Evolutionary conservation across 2,888 invertebrate genomes (phyloP), one percentile per base, ranked within the genome.

Genomic region (Desoria tigrina): DNA sequence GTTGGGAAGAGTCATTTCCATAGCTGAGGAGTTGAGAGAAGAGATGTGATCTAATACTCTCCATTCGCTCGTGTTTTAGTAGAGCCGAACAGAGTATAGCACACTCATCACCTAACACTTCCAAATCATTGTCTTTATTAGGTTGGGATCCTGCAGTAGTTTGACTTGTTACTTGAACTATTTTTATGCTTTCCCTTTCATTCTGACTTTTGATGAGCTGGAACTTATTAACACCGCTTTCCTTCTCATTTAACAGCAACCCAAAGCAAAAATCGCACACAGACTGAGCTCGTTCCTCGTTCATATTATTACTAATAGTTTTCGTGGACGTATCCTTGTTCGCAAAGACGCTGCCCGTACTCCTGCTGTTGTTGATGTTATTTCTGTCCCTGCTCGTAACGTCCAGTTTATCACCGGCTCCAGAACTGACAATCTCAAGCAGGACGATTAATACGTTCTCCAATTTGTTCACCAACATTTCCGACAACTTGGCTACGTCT

Each of bases 371-470:
- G 4, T n/a, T 45, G 6, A 9, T 51, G 51, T 26, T 51, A 51
- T 23, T 51, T 6, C 24, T 51, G 16, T 6, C 7, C 7, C 26
- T 51, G 21, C 23, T 23, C 4, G 4, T 16, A 6, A 51, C 23
- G 23, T 51, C 51, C 21, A 66, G 64, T 37, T 7, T 62, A 39
- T 64, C 42, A 23, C 66, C 64, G 56, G 53, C 18, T 55, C 64
- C 60, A 50, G 70, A 63, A 28, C 62, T 54, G 42, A 65, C 61
- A 63, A 71, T 59, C 42, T 68, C 68, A 42, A 71, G 63, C 16
- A 71, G 61, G n/a, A 42, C 49, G 53, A 71, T 56, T 16, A 71
- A 63, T 23, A 66, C 62, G 64, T 68, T 64, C 39, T 54, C 54
- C 57, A 71, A 63, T 64, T 68, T 66, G 55, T 63, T 49, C 42